A percentile compares a stretch with the other conserved stretches of the same genome.
phyloP scores from a whole-genome alignment of 2,797 vertebrate species.

The Cottoperca gobio region DNA sequence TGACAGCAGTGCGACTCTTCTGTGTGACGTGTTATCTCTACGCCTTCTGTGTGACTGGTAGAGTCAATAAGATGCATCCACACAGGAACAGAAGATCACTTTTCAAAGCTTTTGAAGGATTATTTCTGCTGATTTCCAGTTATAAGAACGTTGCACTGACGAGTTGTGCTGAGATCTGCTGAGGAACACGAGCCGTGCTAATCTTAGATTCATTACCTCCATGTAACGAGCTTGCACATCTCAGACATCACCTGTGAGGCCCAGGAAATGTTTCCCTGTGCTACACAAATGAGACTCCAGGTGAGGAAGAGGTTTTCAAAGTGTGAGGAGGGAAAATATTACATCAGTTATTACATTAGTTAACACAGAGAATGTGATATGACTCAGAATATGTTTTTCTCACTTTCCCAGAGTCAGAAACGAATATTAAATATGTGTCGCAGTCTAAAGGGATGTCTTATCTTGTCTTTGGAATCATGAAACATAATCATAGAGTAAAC shows the following conservation, averaged over 20 bases:
- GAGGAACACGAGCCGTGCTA: not conserved
- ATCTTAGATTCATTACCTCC: not conserved
- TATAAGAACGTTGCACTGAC: conserved; percentile 1
- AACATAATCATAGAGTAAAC: no score
- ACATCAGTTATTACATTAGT: no score
- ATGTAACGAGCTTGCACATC: not conserved
- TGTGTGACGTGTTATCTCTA: conserved; percentile 27
- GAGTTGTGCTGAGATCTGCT: conserved; percentile 17
- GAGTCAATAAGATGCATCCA: conserved; percentile 26
- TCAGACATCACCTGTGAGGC: not conserved
- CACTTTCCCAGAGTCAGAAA: no score
- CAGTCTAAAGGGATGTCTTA: no score
- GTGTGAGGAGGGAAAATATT: no score
- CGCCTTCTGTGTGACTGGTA: conserved; percentile 24
- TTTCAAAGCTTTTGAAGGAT: conserved; percentile 11
- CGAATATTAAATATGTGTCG: no score
- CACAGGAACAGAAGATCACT: not conserved
- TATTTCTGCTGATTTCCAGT: not conserved
- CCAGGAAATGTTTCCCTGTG: not conserved
- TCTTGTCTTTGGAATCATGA: no score
- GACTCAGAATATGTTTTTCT: no score
- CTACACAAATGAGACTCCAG: not conserved
- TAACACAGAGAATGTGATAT: no score
- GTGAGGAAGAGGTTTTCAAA: not conserved
- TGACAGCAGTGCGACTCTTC: conserved; percentile 37